phyloP scores from a whole-genome alignment of 2,113 vertebrate genomes.

The Panurus biarmicus region DNA sequence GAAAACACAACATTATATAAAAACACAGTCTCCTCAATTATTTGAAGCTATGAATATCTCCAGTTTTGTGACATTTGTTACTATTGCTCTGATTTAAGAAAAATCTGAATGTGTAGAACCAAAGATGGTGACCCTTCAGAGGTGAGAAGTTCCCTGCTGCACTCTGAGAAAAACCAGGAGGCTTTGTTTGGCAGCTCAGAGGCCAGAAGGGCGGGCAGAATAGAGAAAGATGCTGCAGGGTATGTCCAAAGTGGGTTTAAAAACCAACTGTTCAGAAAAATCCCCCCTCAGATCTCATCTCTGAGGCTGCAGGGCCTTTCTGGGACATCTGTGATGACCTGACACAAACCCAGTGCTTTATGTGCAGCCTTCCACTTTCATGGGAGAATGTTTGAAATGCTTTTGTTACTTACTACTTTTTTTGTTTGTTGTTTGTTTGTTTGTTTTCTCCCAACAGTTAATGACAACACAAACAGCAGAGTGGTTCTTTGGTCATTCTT shows the following conservation, averaged over 20 bases:
- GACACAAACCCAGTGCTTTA: background rate
- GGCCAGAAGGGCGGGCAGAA: background rate
- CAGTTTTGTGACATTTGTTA: background rate
- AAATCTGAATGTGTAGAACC: background rate
- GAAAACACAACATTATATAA: background rate
- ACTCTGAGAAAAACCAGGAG: background rate
- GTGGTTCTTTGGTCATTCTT: conserved; percentile 99
- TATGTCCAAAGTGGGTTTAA: background rate
- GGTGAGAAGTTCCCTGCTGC: background rate
- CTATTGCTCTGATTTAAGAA: background rate
- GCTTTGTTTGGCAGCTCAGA: background rate
- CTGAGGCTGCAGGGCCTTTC: background rate
- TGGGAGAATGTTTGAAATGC: background rate
- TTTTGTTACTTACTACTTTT: background rate
- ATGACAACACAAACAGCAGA: conserved; percentile 99
- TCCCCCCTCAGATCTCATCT: background rate
- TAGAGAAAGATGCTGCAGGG: background rate
- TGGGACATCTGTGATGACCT: background rate
- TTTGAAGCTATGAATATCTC: background rate
- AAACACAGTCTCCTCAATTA: background rate
- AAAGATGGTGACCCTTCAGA: background rate
- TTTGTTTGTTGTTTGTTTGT: background rate
- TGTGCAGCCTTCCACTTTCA: background rate
- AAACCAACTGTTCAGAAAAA: background rate
- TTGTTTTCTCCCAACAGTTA: conserved; percentile 74